Evolutionary conservation across 2,113 vertebrate species (phyloP).

Genomic region (Diadophis punctatus): DNA sequence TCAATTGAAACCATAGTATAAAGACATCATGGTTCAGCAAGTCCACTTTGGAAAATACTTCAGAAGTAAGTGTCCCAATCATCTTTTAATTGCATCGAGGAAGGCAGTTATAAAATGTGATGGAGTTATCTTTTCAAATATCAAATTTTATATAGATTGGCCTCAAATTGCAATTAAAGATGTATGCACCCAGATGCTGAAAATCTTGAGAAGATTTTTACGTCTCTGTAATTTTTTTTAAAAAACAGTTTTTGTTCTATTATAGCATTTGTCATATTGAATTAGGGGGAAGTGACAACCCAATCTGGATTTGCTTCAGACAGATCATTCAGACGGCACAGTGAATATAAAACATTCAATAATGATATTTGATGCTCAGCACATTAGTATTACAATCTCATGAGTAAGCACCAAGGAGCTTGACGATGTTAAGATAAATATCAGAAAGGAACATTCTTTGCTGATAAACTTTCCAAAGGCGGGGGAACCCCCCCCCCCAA

Average conservation of each 20-base stretch:
- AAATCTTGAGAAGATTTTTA: slow-evolving; percentile 2
- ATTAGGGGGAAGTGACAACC: neutral
- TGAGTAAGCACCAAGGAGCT: neutral
- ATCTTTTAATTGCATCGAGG: neutral
- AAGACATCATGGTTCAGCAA: neutral
- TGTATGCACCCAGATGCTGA: neutral
- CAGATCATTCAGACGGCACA: neutral
- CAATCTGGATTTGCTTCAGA: neutral
- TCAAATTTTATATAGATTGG: neutral
- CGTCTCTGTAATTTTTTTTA: neutral
- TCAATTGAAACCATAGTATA: neutral
- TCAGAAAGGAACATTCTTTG: slow-evolving; percentile 1
- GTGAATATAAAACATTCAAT: neutral
- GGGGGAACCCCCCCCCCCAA: too few relatives aligned
- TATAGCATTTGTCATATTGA: neutral
- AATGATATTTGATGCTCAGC: neutral
- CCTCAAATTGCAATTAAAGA: neutral
- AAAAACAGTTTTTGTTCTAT: neutral
- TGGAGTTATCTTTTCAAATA: neutral
- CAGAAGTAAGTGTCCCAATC: neutral
- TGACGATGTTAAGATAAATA: neutral
- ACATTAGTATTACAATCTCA: neutral
- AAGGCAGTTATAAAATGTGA: neutral
- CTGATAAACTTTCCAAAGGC: neutral
- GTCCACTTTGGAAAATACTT: neutral